Evolutionary conservation across 1,140 invertebrate species (phyloP), one percentile per base, ranked within the genome.

Genomic region (Euura saliciscinereae): DNA sequence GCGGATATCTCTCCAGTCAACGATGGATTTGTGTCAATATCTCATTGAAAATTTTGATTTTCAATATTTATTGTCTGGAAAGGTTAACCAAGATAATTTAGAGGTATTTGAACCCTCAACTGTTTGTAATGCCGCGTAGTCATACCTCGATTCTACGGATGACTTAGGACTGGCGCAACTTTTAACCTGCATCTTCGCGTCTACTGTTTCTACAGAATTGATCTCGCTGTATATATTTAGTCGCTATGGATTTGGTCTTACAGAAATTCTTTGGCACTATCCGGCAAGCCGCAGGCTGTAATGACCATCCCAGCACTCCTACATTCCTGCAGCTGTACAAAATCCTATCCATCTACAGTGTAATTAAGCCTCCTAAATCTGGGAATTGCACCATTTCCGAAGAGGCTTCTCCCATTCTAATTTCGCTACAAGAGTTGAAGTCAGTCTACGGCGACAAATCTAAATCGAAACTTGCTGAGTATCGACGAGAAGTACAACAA

Each of bases 61-160:
- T 45, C 65, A 75, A 68, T 78, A 78, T 72, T 59, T 77, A 42
- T 67, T 78, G n/a, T 77, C 67, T 4, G 77, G 77, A 2, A 77
- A 75, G 73, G 65, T 78, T 28, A 28, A 28, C 28, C 28, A 28
- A 28, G 28, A 28, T 28, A 28, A 28, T 28, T 28, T 28, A 28
- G 77, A 78, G 71, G 74, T 78, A 72, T 28, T 59, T 73, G 46
- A 51, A 51, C 11, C 6, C 46, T 51, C 1, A 51, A 51, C 6
- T 51, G 11, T 51, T 51, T 51, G 1, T 51, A 51, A 28, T 28
- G 28, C 1, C 28, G 1, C 28, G 1, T 28, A 28, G 28, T 28
- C 28, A 28, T 28, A 28, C 28, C 28, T 28, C 28, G 28, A 28
- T 28, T 28, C 28, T 28, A 28, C 28, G 0, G 28, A 28, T 28